A percentile compares a stretch with the other conserved stretches of the same genome.
Evolutionary conservation across 2,888 invertebrate genomes (phyloP).

Genomic region (Ryuthela nishihirai): DNA sequence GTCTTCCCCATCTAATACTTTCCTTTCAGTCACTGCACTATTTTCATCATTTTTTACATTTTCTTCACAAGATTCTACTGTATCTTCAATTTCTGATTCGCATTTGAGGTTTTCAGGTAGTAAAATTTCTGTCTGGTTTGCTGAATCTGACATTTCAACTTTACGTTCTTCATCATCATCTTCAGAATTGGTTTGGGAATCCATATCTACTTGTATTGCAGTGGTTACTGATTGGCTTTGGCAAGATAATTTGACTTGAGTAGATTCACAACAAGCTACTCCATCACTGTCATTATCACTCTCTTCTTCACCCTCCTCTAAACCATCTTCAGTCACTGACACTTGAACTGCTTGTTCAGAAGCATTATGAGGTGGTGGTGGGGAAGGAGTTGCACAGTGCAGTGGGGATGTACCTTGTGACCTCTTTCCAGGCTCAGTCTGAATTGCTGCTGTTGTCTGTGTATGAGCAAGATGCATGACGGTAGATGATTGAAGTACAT

Average conservation of each 20-base stretch:
- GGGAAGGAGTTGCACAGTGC: conserved; percentile 31
- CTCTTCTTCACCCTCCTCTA: conserved; percentile 26
- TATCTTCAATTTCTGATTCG: conserved; percentile 11
- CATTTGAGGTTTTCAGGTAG: conserved; percentile 26
- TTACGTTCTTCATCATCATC: conserved; percentile 27
- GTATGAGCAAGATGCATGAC: conserved; percentile 39
- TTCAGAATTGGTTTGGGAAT: conserved; percentile 31
- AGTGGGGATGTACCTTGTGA: conserved; percentile 39
- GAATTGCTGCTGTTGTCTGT: conserved; percentile 24
- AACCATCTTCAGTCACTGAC: conserved; percentile 7
- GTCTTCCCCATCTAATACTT: conserved; percentile 2
- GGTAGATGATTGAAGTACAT: conserved; percentile 34
- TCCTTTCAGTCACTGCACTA: not conserved
- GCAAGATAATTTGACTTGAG: conserved; percentile 6
- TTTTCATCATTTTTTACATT: not conserved
- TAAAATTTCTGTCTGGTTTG: conserved; percentile 34
- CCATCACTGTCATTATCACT: conserved; percentile 20
- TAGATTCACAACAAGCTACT: conserved; percentile 6
- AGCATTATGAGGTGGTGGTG: conserved; percentile 2
- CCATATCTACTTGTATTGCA: conserved; percentile 43
- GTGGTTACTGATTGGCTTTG: conserved; percentile 60
- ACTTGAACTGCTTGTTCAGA: not conserved
- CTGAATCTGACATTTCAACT: conserved; percentile 36
- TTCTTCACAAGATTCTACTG: not conserved
- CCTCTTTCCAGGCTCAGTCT: conserved; percentile 28